Evolutionary conservation across 2,113 vertebrate species (phyloP), one percentile per base, ranked within the genome.

Genomic region (Malurus elegans): DNA sequence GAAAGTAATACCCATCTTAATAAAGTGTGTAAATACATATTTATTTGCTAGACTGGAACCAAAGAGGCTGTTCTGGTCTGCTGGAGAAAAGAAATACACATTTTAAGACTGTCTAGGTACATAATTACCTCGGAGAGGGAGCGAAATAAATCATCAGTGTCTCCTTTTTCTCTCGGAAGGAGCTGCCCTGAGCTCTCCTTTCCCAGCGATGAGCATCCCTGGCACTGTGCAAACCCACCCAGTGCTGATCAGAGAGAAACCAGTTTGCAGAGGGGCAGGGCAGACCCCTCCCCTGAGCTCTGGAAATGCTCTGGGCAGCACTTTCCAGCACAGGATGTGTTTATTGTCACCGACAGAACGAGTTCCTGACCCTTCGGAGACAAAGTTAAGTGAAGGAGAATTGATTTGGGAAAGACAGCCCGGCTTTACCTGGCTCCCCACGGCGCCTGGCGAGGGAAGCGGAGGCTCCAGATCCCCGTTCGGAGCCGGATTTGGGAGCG

Each of bases 1-100:
- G 85, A 78, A 81, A 96, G 90, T 79, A 86, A 94, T 96, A 86
- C 93, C 75, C 90, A 51, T 64, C 94, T 94, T 95, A 96, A 96
- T 92, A 97, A 93, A 90, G 90, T 92, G 90, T 93, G 92, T 96
- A 96, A 97, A 96, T 93, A 95, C 94, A 53, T 95, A 96, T 96
- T 97, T 97, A 94, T 96, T 93, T 95, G 88, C 90, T 60, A 95
- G 92, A 14, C 88, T 96, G 88, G 92, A 95, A 93, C 93, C 90
- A 81, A 44, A 83, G 93, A 88, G 76, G 79, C 88, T 93, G 92
- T 88, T 96, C 94, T 92, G 95, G 67, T 94, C 75, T 88, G 96
- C 44, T 18, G 5, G 85, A 80, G 92, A 60, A 64, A 88, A 94
- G 94, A 94, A 90, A 94, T 69, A 60, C 82, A 67, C 85, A 38